Percentiles rank a stretch among this genome's conserved stretches.
phyloP scores from a whole-genome alignment of 2,797 vertebrate genomes.

The Caiman crocodilus region DNA sequence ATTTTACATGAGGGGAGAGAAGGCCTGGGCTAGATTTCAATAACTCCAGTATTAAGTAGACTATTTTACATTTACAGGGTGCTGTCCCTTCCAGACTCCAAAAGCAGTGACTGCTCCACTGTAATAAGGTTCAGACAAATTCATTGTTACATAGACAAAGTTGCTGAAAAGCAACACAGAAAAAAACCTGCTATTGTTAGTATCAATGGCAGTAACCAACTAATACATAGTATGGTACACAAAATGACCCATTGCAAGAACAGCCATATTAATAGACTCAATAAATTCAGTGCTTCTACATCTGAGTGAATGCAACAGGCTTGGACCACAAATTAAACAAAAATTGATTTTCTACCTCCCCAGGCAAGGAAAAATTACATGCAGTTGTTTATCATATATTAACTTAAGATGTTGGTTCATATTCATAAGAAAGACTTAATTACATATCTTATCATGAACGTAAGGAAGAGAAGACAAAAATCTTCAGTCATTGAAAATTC shows the following conservation, averaged over 20 bases:
- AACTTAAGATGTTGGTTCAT: neutral
- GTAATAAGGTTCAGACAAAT: neutral
- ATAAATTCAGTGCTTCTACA: neutral
- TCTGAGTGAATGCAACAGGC: neutral
- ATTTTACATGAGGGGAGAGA: neutral
- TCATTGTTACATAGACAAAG: neutral
- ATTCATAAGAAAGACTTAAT: neutral
- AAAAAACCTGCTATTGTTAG: neutral
- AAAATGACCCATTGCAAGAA: neutral
- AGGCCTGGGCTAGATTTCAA: neutral
- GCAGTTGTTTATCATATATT: neutral
- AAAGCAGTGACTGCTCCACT: neutral
- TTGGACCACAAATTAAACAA: neutral
- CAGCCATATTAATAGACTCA: neutral
- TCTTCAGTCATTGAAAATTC: neutral
- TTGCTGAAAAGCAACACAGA: neutral
- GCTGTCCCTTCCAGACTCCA: neutral
- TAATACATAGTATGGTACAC: neutral
- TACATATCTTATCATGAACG: neutral
- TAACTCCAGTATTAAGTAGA: neutral
- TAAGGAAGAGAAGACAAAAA: neutral
- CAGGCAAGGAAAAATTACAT: neutral
- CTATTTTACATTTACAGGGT: neutral
- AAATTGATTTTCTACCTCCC: neutral
- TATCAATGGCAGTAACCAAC: neutral